Conservation (phyloP, 1,140 invertebrate species). For the Drosophila pachea region DNA sequence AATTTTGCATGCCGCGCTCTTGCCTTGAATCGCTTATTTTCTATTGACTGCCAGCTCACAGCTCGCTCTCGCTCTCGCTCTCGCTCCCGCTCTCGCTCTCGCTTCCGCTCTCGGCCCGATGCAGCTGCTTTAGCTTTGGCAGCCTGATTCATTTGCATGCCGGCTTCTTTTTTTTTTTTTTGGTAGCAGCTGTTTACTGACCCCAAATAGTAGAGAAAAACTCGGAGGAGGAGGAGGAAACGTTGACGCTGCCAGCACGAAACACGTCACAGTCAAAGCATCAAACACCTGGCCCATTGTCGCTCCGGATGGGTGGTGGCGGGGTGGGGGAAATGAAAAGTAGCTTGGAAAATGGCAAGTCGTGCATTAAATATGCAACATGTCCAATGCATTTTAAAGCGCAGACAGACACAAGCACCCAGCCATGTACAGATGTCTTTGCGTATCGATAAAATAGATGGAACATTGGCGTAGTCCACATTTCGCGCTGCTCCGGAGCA, state of each 20-base stretch:
- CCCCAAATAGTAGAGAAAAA: conserved; percentile 46
- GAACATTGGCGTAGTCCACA: conserved; percentile 48
- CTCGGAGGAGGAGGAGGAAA: conserved; percentile 8
- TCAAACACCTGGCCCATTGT: conserved; percentile 16
- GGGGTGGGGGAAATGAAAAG: background rate
- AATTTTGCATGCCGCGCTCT: conserved; percentile 45
- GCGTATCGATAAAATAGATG: conserved; percentile 72
- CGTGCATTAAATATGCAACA: conserved; percentile 69
- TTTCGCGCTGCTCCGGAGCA: conserved; percentile 34
- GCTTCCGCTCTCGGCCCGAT: conserved; percentile 41
- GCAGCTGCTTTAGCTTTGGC: conserved; percentile 36
- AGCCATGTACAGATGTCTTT: conserved; percentile 3
- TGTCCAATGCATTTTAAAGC: conserved; percentile 68
- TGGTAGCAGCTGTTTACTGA: conserved; percentile 54
- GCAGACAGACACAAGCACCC: conserved; percentile 3
- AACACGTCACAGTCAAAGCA: conserved; percentile 58
- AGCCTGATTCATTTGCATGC: conserved; percentile 46
- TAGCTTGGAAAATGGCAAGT: conserved; percentile 38
- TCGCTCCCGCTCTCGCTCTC: too few relatives aligned
- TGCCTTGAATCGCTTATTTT: conserved; percentile 33
- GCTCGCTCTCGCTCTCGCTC: too few relatives aligned
- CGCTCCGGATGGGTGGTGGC: background rate
- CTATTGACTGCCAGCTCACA: conserved; percentile 33
- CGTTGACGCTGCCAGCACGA: conserved; percentile 47
- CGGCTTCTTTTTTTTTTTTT: background rate